Conservation (phyloP, 2,888 invertebrate genomes). For the Agrochola lychnidis region DNA sequence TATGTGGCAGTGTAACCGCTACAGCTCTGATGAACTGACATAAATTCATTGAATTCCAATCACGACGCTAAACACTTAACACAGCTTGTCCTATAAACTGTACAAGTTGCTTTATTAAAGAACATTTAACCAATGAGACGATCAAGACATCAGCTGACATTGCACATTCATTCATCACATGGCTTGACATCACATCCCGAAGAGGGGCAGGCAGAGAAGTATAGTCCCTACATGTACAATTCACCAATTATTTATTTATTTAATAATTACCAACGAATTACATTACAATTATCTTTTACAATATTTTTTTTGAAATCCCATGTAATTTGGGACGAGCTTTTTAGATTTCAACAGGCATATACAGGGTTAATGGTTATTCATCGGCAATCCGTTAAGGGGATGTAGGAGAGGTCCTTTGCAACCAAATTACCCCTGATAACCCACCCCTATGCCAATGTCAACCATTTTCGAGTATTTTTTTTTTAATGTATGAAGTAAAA, state of each 20-base stretch:
- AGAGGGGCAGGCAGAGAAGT: not conserved
- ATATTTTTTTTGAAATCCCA: not conserved
- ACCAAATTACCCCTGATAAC: too few relatives aligned
- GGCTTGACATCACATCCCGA: too few relatives aligned
- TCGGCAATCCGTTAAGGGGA: too few relatives aligned
- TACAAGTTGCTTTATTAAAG: slow-evolving; percentile 1
- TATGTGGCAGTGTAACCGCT: too few relatives aligned
- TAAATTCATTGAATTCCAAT: slow-evolving; percentile 40
- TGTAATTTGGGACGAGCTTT: not conserved
- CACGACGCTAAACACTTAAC: slow-evolving; percentile 16
- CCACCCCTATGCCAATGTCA: too few relatives aligned
- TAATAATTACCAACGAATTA: too few relatives aligned
- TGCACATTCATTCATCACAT: slow-evolving; percentile 1
- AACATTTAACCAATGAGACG: slow-evolving; percentile 22
- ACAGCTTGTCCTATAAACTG: slow-evolving; percentile 21
- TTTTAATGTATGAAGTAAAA: too few relatives aligned
- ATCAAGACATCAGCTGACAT: slow-evolving; percentile 19
- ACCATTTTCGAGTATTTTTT: too few relatives aligned
- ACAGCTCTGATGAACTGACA: slow-evolving; percentile 24
- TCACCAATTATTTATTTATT: not conserved
- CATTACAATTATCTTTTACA: too few relatives aligned
- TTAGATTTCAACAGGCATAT: too few relatives aligned
- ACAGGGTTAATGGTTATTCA: too few relatives aligned
- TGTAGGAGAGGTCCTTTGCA: too few relatives aligned
- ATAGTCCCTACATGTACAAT: not conserved